A percentile compares a stretch with the other conserved stretches of the same genome.
Conservation (phyloP, 2,113 vertebrate species). For the Cavia porcellus region DNA sequence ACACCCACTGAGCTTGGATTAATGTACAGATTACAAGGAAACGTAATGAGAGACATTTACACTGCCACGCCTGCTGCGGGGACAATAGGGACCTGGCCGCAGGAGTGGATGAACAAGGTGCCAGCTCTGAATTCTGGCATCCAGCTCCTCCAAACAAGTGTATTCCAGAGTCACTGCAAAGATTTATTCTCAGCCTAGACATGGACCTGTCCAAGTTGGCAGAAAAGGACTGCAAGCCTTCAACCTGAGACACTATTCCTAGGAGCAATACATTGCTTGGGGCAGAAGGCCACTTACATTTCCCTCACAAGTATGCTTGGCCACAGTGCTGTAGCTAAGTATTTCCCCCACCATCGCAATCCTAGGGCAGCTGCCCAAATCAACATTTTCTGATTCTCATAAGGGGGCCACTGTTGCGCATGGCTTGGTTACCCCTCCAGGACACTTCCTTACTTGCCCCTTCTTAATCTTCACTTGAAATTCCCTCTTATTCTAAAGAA, state of each 20-base stretch:
- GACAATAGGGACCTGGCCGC: slow-evolving; percentile 38
- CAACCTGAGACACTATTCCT: neutral
- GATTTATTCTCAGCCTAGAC: neutral
- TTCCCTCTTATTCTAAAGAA: neutral
- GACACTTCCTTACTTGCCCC: neutral
- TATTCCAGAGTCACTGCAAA: slow-evolving; percentile 20
- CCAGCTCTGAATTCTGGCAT: slow-evolving; percentile 29
- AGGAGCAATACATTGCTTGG: accelerated
- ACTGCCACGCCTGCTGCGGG: neutral
- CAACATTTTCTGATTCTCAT: neutral
- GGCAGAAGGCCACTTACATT: neutral
- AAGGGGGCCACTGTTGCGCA: accelerated
- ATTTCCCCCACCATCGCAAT: neutral
- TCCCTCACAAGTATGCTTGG: neutral
- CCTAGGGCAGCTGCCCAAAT: neutral
- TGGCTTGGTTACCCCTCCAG: no score
- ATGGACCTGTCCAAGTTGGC: neutral
- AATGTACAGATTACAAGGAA: slow-evolving; percentile 58
- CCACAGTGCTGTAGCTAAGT: accelerated
- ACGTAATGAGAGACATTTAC: slow-evolving; percentile 32
- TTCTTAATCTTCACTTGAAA: neutral
- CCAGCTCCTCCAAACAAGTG: neutral
- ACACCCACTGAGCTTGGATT: slow-evolving; percentile 36
- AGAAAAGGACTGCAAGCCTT: neutral
- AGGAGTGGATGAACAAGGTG: neutral